These are phyloP conservation scores for Tamandua tetradactyla DNA, from an alignment of 2,797 vertebrate species.

Conservation along the genomic window DNA sequence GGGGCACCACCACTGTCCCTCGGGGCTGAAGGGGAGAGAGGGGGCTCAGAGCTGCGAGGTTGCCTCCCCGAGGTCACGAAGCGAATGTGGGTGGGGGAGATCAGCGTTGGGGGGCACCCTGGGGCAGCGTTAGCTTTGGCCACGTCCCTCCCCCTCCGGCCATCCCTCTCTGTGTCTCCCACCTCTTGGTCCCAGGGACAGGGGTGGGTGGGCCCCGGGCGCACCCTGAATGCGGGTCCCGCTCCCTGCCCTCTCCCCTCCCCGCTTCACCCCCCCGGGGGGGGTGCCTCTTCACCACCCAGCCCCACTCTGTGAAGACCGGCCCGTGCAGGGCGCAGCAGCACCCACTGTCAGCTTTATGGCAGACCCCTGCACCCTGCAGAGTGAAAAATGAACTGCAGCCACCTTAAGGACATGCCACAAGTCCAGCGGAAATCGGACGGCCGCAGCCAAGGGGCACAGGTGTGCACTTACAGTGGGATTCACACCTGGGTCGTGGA, in stretches of 20 bases:
- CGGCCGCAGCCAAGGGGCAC: constrained; percentile 69
- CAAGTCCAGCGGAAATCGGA: constrained; percentile 73
- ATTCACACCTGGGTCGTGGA: constrained; percentile 58
- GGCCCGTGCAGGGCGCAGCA: background rate
- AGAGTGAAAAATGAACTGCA: constrained; percentile 72
- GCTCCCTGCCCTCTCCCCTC: background rate
- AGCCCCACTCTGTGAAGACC: background rate
- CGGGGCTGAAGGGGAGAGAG: background rate
- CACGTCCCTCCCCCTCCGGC: no score
- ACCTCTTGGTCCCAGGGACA: background rate
- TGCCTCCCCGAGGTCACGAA: background rate
- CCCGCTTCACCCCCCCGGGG: background rate
- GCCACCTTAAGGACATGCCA: constrained; percentile 77
- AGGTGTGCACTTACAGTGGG: constrained; percentile 72
- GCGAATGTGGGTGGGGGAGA: background rate
- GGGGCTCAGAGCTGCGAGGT: background rate
- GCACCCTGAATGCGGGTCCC: background rate
- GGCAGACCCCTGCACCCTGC: constrained; percentile 25
- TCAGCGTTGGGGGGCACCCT: background rate
- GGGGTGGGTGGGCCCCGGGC: background rate
- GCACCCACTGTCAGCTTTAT: no score
- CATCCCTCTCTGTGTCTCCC: accelerated
- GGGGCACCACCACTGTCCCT: background rate
- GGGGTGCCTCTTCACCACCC: background rate
- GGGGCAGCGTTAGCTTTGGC: no score